These are phyloP conservation scores for Caenorhabditis imperialis DNA, from an alignment of 2,888 invertebrate genomes.

Conservation along the genomic window DNA sequence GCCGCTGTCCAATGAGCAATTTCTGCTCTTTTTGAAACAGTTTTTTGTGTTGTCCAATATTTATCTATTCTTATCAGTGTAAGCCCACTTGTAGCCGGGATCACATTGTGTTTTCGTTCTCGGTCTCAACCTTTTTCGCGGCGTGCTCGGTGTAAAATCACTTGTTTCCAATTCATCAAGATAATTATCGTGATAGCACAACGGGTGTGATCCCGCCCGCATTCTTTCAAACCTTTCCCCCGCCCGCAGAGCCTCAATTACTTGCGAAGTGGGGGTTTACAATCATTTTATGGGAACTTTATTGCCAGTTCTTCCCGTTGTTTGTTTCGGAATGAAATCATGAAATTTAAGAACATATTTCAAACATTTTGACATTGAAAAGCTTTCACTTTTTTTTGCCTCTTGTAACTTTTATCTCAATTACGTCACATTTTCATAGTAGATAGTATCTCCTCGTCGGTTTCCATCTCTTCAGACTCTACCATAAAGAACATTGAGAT, in stretches of 20 bases:
- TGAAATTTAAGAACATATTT: neutral
- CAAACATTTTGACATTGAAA: neutral
- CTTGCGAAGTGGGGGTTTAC: no score
- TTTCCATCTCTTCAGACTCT: no score
- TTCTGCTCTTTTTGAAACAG: neutral
- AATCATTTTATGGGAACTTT: no score
- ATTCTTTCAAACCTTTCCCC: slow-evolving; percentile 1
- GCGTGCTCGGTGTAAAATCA: slow-evolving; percentile 40
- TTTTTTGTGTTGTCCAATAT: slow-evolving; percentile 44
- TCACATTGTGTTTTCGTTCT: no score
- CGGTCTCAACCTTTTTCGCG: no score
- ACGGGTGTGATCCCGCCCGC: slow-evolving; percentile 3
- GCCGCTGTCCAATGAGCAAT: slow-evolving; percentile 26
- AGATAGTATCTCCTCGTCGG: no score
- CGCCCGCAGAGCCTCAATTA: slow-evolving; percentile 41
- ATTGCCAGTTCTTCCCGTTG: neutral
- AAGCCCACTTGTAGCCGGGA: slow-evolving; percentile 30
- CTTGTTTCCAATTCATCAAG: slow-evolving; percentile 50
- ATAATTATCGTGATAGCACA: slow-evolving; percentile 48
- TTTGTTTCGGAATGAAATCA: neutral
- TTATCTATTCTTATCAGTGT: slow-evolving; percentile 49
- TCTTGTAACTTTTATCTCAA: slow-evolving; percentile 1
- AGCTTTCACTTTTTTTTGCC: slow-evolving; percentile 15
- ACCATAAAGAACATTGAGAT: no score
- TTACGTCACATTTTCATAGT: no score